Evolutionary conservation across 2,888 invertebrate genomes (phyloP).

Genomic region (Drosophila robusta): DNA sequence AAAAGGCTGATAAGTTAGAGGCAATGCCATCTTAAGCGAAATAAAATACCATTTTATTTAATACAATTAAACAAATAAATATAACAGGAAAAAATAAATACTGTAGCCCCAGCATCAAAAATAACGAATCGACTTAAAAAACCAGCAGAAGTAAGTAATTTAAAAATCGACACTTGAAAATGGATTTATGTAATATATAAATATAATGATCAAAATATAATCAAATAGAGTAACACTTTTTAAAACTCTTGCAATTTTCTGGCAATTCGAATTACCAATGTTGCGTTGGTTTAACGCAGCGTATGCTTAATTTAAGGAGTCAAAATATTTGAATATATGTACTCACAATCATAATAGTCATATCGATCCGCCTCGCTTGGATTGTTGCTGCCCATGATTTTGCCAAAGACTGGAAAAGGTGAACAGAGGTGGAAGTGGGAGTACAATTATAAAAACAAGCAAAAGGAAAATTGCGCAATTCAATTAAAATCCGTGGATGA

Average conservation of each 20-base stretch:
- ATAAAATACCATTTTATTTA: no score
- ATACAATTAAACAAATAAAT: no score
- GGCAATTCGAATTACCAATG: neutral
- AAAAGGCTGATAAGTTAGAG: no score
- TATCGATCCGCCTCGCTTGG: slow-evolving; percentile 84
- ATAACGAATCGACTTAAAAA: no score
- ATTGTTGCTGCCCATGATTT: slow-evolving; percentile 84
- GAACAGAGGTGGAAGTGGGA: slow-evolving; percentile 3
- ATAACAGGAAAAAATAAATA: no score
- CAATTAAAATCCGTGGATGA: slow-evolving; percentile 59
- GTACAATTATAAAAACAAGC: slow-evolving; percentile 28
- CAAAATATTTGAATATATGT: slow-evolving; percentile 13
- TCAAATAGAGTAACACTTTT: no score
- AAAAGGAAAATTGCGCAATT: slow-evolving; percentile 48
- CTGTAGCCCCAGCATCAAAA: no score
- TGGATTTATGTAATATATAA: neutral
- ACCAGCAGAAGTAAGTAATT: no score
- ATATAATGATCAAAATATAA: neutral
- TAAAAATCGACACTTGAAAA: no score
- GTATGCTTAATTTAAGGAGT: slow-evolving; percentile 24
- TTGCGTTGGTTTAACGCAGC: neutral
- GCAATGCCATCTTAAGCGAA: no score
- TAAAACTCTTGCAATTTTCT: neutral
- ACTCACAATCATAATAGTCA: slow-evolving; percentile 84
- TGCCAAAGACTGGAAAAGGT: slow-evolving; percentile 77